A percentile compares a stretch with the other conserved stretches of the same genome.
phyloP scores from a whole-genome alignment of 2,797 vertebrate genomes.

The Falco biarmicus region DNA sequence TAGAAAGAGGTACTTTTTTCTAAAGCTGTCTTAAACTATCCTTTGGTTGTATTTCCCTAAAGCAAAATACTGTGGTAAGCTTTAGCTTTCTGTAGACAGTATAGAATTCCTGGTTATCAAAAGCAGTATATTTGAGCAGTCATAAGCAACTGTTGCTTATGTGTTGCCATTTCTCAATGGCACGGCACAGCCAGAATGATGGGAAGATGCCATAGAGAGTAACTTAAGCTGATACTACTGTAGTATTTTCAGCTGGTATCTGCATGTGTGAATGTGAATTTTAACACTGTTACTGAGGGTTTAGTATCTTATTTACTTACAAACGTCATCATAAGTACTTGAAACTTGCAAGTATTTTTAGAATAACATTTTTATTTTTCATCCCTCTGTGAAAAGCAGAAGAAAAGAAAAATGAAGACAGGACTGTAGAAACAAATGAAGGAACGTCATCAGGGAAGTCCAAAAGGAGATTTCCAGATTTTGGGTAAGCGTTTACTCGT shows the following conservation, averaged over 20 bases:
- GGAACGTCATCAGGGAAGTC: slow-evolving; percentile 81
- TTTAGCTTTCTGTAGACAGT: neutral
- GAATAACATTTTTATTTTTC: neutral
- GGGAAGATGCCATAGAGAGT: neutral
- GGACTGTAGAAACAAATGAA: slow-evolving; percentile 77
- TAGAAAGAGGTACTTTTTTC: neutral
- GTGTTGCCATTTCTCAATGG: neutral
- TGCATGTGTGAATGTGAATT: neutral
- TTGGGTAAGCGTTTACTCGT: slow-evolving; percentile 82
- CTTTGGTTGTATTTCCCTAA: neutral
- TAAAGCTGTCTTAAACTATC: neutral
- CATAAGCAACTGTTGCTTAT: neutral
- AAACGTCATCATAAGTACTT: neutral
- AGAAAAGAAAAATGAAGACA: slow-evolving; percentile 78
- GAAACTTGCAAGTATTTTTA: neutral
- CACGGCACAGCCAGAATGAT: neutral
- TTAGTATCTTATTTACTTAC: neutral
- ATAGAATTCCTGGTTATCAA: neutral
- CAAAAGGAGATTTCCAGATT: slow-evolving; percentile 92
- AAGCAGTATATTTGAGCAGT: neutral
- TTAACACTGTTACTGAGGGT: neutral
- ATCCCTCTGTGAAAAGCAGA: slow-evolving; percentile 71
- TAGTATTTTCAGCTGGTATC: neutral
- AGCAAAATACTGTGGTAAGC: neutral
- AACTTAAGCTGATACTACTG: neutral